A percentile compares a stretch with the other conserved stretches of the same genome.
phyloP scores from a whole-genome alignment of 2,797 vertebrate genomes.

The Coranthus polyacanthus region DNA sequence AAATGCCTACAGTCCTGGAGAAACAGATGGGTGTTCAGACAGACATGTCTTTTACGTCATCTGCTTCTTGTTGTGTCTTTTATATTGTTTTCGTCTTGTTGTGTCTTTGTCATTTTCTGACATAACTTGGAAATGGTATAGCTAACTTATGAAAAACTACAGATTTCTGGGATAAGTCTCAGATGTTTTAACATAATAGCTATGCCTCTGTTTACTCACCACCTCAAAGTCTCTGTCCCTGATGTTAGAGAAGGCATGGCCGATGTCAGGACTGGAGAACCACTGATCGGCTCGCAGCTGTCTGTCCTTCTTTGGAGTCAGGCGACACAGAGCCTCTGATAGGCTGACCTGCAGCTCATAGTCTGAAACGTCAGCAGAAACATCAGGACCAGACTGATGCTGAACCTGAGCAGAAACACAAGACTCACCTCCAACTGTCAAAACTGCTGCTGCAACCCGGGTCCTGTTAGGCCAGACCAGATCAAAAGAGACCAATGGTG shows the following conservation, averaged over 20 bases:
- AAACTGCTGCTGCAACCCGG: conserved; percentile 57
- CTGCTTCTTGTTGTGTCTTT: no score
- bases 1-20: conserved; percentile 92
- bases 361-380: conserved; percentile 51
- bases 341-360: conserved; percentile 80
- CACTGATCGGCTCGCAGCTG: conserved; percentile 56
- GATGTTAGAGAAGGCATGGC: conserved; percentile 68
- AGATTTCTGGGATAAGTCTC: no score
- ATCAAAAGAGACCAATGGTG: not conserved
- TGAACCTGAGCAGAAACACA: not conserved
- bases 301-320: conserved; percentile 65
- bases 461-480: conserved; percentile 35
- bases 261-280: conserved; percentile 63
- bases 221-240: conserved; percentile 70
- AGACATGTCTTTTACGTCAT: not conserved
- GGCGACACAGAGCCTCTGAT: conserved; percentile 72
- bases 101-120: no score
- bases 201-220: conserved; percentile 61
- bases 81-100: no score
- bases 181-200: no score
- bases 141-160: no score
- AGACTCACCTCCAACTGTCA: conserved; percentile 70
- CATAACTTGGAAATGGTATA: no score
- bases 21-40: no score
- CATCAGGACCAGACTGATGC: not conserved